These are phyloP conservation scores for Sorex fumeus DNA, from an alignment of 2,113 vertebrate genomes.

Conservation along the genomic window DNA sequence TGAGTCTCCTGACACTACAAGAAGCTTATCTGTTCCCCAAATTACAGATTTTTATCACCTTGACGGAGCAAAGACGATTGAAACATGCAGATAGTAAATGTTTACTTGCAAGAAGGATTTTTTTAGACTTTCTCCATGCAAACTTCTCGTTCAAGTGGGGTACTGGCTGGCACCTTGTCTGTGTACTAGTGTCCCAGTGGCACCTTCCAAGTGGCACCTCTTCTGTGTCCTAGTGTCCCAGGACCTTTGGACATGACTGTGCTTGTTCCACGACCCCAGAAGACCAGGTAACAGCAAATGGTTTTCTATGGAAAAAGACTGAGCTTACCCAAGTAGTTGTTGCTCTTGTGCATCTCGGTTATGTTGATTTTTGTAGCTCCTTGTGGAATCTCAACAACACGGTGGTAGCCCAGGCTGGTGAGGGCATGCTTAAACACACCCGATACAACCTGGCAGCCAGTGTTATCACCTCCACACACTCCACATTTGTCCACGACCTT, in stretches of 20 bases:
- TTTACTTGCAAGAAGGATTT: constrained; percentile 10
- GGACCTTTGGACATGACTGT: not conserved
- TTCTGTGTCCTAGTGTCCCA: not conserved
- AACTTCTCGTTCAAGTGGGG: not conserved
- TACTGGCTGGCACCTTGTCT: too few relatives aligned
- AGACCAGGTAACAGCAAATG: not conserved
- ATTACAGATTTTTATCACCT: not conserved
- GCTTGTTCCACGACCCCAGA: not conserved
- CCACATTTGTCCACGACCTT: constrained; percentile 96
- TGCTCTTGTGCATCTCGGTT: constrained; percentile 97
- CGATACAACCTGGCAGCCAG: constrained; percentile 94
- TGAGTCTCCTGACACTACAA: not conserved
- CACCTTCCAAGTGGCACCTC: too few relatives aligned
- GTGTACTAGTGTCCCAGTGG: not conserved
- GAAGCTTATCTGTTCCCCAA: not conserved
- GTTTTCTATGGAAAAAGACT: constrained; percentile 3
- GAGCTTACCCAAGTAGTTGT: constrained; percentile 96
- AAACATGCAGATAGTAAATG: not conserved
- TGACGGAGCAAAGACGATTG: not conserved
- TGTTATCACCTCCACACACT: constrained; percentile 96
- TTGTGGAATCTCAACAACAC: constrained; percentile 97
- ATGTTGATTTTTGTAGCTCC: constrained; percentile 98
- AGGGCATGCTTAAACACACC: constrained; percentile 95
- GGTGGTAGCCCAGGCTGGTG: constrained; percentile 96
- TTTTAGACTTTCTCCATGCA: not conserved